Percentiles rank a stretch among this genome's conserved stretches.
These are phyloP conservation scores for Acanthosepion pharaonis DNA, from an alignment of 2,888 invertebrate genomes.

Conservation along the genomic window DNA sequence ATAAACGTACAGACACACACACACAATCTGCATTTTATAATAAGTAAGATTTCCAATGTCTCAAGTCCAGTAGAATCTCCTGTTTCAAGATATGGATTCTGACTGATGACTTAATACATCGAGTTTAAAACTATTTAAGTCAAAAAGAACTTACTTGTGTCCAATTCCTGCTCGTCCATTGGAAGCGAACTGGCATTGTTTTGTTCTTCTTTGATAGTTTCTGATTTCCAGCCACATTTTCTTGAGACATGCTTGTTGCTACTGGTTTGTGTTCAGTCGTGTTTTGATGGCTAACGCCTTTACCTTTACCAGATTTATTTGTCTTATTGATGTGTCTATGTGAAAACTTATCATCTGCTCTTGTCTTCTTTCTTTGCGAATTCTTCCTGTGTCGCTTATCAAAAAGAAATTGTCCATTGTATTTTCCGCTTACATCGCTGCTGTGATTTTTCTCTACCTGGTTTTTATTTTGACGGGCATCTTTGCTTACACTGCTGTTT, in stretches of 20 bases:
- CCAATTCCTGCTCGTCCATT: constrained; percentile 57
- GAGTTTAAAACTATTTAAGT: rapidly evolving
- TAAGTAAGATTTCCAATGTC: too few relatives aligned
- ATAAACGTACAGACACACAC: too few relatives aligned
- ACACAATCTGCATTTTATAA: too few relatives aligned
- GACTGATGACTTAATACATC: background rate
- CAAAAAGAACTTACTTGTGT: constrained; percentile 53
- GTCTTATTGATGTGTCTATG: background rate
- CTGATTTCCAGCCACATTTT: constrained; percentile 36
- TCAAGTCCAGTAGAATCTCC: too few relatives aligned
- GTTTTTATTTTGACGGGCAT: background rate
- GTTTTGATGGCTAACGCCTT: constrained; percentile 39
- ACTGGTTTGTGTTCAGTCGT: constrained; percentile 39
- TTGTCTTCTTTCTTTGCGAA: background rate
- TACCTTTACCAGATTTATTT: background rate
- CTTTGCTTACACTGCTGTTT: constrained; percentile 36
- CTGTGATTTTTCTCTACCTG: constrained; percentile 51
- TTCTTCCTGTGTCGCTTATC: background rate
- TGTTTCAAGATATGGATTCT: background rate
- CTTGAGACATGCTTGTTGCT: constrained; percentile 34
- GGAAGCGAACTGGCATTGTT: constrained; percentile 36
- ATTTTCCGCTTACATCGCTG: constrained; percentile 53
- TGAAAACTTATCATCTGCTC: background rate
- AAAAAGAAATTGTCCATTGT: background rate
- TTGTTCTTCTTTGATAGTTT: constrained; percentile 12